Conservation (phyloP, 2,113 vertebrate genomes). For the Bambusicola thoracicus region DNA sequence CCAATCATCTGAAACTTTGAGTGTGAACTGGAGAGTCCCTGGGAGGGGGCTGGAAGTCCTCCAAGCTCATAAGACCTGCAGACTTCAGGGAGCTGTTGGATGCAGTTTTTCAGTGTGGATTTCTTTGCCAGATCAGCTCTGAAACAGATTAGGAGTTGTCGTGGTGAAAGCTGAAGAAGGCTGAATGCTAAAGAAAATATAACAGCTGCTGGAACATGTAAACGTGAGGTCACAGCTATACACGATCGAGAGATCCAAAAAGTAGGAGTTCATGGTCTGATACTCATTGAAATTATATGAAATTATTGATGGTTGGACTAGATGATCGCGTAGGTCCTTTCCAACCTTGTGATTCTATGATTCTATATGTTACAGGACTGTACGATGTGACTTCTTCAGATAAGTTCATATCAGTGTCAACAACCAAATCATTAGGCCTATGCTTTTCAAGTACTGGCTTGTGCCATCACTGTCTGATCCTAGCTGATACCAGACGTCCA, state of each 20-base stretch:
- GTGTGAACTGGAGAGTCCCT: not conserved
- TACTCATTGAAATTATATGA: not conserved
- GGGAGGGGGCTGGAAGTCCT: conserved; percentile 20
- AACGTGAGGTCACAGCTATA: not conserved
- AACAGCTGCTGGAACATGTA: conserved; percentile 31
- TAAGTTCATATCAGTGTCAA: not conserved
- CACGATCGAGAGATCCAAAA: not conserved
- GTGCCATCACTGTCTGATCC: not conserved
- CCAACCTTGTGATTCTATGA: too few relatives aligned
- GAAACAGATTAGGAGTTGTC: conserved; percentile 10
- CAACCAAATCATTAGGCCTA: not conserved
- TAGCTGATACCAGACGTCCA: not conserved
- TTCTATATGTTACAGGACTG: not conserved
- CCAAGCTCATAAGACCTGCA: conserved; percentile 4
- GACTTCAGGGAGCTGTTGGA: conserved; percentile 14
- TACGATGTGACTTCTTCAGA: not conserved
- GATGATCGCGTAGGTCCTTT: too few relatives aligned
- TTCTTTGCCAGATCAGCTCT: conserved; percentile 54
- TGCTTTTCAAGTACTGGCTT: not conserved
- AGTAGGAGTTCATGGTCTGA: not conserved
- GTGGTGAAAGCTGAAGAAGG: conserved; percentile 50
- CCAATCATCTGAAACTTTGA: conserved; percentile 2
- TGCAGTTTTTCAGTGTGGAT: not conserved
- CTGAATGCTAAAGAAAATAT: conserved; percentile 31
- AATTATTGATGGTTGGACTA: too few relatives aligned